Evolutionary conservation across 2,113 vertebrate species (phyloP), one percentile per base, ranked within the genome.

Genomic region (Brienomyrus brachyistius): DNA sequence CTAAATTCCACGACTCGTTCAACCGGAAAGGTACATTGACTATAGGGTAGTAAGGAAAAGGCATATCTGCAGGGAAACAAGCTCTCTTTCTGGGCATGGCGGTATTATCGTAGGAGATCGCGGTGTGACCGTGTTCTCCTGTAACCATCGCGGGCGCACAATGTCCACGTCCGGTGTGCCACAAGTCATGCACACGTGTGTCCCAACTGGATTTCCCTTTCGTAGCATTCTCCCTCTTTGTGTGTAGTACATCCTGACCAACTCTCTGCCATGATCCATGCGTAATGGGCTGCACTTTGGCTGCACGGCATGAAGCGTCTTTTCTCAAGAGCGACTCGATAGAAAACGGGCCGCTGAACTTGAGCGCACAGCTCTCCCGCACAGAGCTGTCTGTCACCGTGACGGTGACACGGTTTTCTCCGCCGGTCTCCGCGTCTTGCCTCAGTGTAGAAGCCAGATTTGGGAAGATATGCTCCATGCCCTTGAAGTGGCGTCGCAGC

Each of bases 321-420:
- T 92, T 94, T 86, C 90, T 92, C 91, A 96, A 89, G 21, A 96
- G 85, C 7, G 95, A 94, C 5, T 96, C 95, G 1, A 96, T 94
- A 15, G 95, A 95, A 92, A 95, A 96, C 2, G 94, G 90, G 23
- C 95, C 59, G 77, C 62, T 93, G 89, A 95, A 95, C 91, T 93
- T 95, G 31, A 87, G 82, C 9, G 91, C 89, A 3, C 1, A 9
- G 5, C 43, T 27, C 23, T 74, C 27, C 19, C 27, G n/a, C 3
- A 8, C 27, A 0, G 43, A 13, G 17, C 27, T 54, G 19, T 35
- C 17, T 35, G 43, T 17, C 35, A 11, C 35, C 4, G 23, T 7
- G 1, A 87, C 45, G 31, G 51, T 19, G 23, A 1, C 0, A 19
- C 19, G 9, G 13, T 27, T 27, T 11, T 89, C 2, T 21, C 9